phyloP scores from a whole-genome alignment of 2,113 vertebrate species.

The Oreochromis spilurus region DNA sequence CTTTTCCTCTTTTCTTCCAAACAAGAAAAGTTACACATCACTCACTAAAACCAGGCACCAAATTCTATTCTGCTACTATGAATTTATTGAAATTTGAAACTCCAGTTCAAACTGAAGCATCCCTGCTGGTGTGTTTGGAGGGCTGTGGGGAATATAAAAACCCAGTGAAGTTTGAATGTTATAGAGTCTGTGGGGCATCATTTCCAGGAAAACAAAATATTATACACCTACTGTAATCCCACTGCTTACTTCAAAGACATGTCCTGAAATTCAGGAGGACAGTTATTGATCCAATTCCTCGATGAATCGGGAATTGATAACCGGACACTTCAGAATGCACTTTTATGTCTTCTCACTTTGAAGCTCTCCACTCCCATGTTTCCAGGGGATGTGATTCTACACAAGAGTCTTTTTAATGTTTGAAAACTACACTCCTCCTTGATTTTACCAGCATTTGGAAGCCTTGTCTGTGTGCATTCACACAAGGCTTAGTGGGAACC shows the following conservation, averaged over 20 bases:
- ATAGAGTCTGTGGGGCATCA: slow-evolving; percentile 2
- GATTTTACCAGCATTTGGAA: slow-evolving; percentile 2
- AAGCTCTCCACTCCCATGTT: slow-evolving; percentile 34
- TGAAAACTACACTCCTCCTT: slow-evolving; percentile 12
- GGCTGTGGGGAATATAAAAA: slow-evolving; percentile 17
- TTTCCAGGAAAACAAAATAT: slow-evolving; percentile 27
- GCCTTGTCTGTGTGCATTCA: background rate
- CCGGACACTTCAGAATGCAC: slow-evolving; percentile 65
- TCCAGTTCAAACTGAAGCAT: background rate
- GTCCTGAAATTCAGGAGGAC: slow-evolving; percentile 62
- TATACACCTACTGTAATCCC: slow-evolving; percentile 15
- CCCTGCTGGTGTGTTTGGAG: slow-evolving; percentile 5
- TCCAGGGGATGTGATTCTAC: slow-evolving; percentile 33
- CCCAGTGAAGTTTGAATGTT: slow-evolving; percentile 25
- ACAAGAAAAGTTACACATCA: background rate
- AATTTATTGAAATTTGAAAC: slow-evolving; percentile 6
- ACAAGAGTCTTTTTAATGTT: slow-evolving; percentile 45
- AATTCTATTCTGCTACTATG: background rate
- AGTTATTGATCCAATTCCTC: slow-evolving; percentile 67
- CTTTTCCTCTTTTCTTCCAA: background rate
- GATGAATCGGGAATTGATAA: slow-evolving; percentile 68
- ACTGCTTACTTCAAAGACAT: slow-evolving; percentile 61
- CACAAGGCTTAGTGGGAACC: background rate
- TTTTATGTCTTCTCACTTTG: slow-evolving; percentile 69
- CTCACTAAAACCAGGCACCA: background rate